Percentiles rank a stretch among this genome's conserved stretches.
These are phyloP conservation scores for Papilio polytes DNA, from an alignment of 1,140 invertebrate genomes.

Conservation along the genomic window DNA sequence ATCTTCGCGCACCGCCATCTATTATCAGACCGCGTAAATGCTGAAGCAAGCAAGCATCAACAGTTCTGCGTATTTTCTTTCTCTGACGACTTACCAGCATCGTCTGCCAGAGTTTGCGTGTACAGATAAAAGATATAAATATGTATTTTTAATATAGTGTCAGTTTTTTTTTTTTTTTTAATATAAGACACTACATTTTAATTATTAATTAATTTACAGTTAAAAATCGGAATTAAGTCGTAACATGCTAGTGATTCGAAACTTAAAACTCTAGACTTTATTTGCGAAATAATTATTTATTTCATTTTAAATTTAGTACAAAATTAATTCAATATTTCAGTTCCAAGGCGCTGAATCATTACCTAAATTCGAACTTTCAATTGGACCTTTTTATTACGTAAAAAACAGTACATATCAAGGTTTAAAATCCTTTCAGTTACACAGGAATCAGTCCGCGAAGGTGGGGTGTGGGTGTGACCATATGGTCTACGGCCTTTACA, in stretches of 20 bases:
- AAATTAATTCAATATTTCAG: too few species aligned
- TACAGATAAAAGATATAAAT: slow-evolving; percentile 70
- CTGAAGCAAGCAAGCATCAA: slow-evolving; percentile 66
- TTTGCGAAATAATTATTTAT: too few species aligned
- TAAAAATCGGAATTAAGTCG: too few species aligned
- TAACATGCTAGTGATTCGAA: too few species aligned
- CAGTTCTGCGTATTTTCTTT: slow-evolving; percentile 51
- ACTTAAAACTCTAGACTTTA: too few species aligned
- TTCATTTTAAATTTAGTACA: too few species aligned
- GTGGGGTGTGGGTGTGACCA: slow-evolving; percentile 52
- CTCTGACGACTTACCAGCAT: slow-evolving; percentile 75
- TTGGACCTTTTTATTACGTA: slow-evolving; percentile 3
- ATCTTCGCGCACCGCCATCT: slow-evolving; percentile 61
- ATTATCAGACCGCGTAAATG: slow-evolving; percentile 47
- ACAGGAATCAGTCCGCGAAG: slow-evolving; percentile 40
- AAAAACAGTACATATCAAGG: neutral
- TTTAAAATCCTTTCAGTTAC: slow-evolving; percentile 3
- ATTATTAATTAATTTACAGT: neutral
- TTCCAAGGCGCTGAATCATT: neutral
- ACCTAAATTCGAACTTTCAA: neutral
- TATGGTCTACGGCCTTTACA: slow-evolving; percentile 54
- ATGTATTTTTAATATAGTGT: slow-evolving; percentile 42
- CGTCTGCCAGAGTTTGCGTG: slow-evolving; percentile 74
- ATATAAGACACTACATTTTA: neutral
- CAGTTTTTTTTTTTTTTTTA: slow-evolving; percentile 12